These are phyloP conservation scores for Dryadula phaetusa DNA, from an alignment of 2,888 invertebrate species.

Conservation along the genomic window DNA sequence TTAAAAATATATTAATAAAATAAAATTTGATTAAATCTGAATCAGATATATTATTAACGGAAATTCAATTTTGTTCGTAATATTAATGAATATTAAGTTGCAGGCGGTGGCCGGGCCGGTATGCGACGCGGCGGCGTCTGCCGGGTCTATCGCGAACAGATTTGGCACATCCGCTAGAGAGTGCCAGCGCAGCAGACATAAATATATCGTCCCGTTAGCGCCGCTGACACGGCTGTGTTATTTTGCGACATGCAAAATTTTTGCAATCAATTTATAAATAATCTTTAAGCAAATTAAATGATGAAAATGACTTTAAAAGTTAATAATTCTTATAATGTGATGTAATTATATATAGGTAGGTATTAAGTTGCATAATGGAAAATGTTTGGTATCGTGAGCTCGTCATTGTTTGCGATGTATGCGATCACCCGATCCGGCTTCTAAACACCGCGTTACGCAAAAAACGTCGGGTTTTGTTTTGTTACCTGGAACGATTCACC, in stretches of 20 bases:
- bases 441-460: conserved; percentile 75
- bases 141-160: conserved; percentile 79
- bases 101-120: conserved; percentile 75
- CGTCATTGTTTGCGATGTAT: conserved; percentile 67
- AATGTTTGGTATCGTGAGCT: conserved; percentile 52
- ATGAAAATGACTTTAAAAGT: background rate
- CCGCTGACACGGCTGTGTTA: conserved; percentile 51
- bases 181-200: conserved; percentile 69
- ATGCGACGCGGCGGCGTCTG: conserved; percentile 78
- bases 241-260: conserved; percentile 56
- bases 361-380: conserved; percentile 62
- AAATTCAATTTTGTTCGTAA: conserved; percentile 29
- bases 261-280: conserved; percentile 15
- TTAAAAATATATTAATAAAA: too few species aligned
- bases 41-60: background rate
- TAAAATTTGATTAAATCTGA: too few species aligned
- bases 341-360: conserved; percentile 28
- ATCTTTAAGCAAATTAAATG: background rate
- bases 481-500: conserved; percentile 71
- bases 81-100: conserved; percentile 59
- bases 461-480: conserved; percentile 66
- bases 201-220: conserved; percentile 68
- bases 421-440: conserved; percentile 66
- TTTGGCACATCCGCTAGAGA: conserved; percentile 82
- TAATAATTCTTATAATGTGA: conserved; percentile 3